Conservation (phyloP, 2,113 vertebrate genomes). For the Morone saxatilis region DNA sequence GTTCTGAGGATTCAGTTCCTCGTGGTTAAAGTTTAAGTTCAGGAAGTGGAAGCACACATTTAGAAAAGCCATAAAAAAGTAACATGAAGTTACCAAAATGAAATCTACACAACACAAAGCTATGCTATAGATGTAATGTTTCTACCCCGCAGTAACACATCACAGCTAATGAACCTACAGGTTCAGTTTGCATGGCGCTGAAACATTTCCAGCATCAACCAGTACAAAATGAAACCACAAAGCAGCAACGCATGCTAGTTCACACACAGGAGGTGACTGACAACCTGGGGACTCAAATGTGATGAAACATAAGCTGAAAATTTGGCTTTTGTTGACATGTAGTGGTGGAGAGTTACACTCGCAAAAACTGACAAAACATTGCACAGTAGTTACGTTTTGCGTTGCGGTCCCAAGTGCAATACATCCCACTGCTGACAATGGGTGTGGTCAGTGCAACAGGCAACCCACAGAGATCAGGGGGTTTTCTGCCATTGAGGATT, state of each 20-base stretch:
- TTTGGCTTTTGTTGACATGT: background rate
- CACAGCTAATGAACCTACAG: constrained; percentile 33
- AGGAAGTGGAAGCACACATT: constrained; percentile 42
- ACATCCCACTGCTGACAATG: background rate
- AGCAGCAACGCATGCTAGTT: constrained; percentile 49
- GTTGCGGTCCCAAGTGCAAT: background rate
- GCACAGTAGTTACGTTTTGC: background rate
- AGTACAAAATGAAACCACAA: constrained; percentile 54
- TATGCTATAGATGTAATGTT: constrained; percentile 7
- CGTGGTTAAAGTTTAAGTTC: constrained; percentile 26
- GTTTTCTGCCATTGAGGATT: background rate
- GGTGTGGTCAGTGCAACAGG: background rate
- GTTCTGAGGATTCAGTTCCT: constrained; percentile 49
- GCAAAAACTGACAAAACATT: too few species aligned
- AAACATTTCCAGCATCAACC: constrained; percentile 36
- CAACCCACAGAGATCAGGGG: background rate
- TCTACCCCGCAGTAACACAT: background rate
- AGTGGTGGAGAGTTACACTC: background rate
- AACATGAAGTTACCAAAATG: constrained; percentile 30
- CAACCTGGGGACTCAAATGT: background rate
- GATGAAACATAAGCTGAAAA: background rate
- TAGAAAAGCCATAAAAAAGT: constrained; percentile 41
- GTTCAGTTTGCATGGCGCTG: constrained; percentile 55
- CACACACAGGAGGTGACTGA: constrained; percentile 28
- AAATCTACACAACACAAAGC: constrained; percentile 15